Conservation (phyloP, 2,797 vertebrate genomes). For the Sarcophilus harrisii region DNA sequence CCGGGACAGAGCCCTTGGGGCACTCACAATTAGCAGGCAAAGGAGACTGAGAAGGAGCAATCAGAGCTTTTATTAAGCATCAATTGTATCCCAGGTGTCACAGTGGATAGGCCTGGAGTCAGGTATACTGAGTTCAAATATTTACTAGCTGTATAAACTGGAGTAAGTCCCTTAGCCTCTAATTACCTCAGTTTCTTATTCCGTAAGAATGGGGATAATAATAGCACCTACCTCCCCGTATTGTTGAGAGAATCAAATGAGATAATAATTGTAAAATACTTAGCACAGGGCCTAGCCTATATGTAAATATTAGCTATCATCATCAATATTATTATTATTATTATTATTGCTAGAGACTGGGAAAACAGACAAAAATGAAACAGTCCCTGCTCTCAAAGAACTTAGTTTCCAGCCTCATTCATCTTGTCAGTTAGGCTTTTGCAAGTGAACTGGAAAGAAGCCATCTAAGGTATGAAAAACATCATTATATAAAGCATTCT, state of each 20-base stretch:
- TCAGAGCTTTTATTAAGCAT: neutral
- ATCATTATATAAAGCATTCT: neutral
- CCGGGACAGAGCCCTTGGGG: neutral
- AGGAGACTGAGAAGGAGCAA: neutral
- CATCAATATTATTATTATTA: too few relatives aligned
- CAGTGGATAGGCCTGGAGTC: neutral
- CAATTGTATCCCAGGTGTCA: neutral
- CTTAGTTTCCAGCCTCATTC: neutral
- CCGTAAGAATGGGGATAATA: neutral
- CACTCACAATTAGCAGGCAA: neutral
- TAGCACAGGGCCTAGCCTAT: too few relatives aligned
- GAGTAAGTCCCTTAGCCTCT: neutral
- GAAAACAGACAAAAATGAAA: neutral
- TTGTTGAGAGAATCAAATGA: neutral
- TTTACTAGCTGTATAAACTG: neutral
- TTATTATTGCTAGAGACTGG: neutral
- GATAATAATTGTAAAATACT: neutral
- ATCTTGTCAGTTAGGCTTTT: neutral
- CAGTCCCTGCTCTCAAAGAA: neutral
- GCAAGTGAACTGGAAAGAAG: neutral
- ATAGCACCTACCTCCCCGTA: neutral
- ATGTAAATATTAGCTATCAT: neutral
- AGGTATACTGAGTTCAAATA: neutral
- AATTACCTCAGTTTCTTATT: neutral
- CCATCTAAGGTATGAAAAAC: neutral